phyloP scores from a whole-genome alignment of 2,797 vertebrate species.

The Sciaenops ocellatus region DNA sequence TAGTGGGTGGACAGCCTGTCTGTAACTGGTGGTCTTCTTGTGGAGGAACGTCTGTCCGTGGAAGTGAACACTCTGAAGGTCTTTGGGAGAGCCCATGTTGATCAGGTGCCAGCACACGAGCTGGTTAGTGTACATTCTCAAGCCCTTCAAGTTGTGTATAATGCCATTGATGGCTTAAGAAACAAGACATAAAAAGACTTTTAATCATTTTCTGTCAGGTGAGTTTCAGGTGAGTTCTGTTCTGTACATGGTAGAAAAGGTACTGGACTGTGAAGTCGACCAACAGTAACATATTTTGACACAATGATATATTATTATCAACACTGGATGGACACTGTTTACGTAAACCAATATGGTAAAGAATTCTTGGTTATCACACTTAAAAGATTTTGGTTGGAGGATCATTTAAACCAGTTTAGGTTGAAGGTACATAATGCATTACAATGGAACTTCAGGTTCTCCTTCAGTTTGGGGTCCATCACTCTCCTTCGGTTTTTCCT shows the following conservation, averaged over 20 bases:
- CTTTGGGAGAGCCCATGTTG: constrained; percentile 92
- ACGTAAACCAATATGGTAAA: background rate
- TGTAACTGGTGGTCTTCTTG: constrained; percentile 85
- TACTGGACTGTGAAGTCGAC: background rate
- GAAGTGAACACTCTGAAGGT: constrained; percentile 93
- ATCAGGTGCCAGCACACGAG: constrained; percentile 91
- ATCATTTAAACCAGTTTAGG: constrained; percentile 11
- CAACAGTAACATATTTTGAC: background rate
- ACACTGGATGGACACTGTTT: background rate
- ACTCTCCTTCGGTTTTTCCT: constrained; percentile 67
- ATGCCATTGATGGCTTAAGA: constrained; percentile 94
- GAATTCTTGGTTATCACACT: background rate
- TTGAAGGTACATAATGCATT: constrained; percentile 47
- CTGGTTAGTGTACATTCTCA: constrained; percentile 93
- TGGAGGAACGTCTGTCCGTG: constrained; percentile 95
- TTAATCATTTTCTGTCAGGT: background rate
- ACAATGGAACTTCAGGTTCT: constrained; percentile 91
- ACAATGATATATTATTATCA: background rate
- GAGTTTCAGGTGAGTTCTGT: constrained; percentile 3
- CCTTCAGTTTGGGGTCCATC: constrained; percentile 64
- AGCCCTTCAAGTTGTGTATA: constrained; percentile 90
- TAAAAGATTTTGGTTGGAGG: background rate
- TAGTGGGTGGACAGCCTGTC: constrained; percentile 90
- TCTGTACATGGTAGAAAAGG: background rate
- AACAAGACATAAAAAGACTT: constrained; percentile 11